These are phyloP conservation scores for Neodiprion pinetum DNA, from an alignment of 1,140 invertebrate genomes.

Conservation along the genomic window DNA sequence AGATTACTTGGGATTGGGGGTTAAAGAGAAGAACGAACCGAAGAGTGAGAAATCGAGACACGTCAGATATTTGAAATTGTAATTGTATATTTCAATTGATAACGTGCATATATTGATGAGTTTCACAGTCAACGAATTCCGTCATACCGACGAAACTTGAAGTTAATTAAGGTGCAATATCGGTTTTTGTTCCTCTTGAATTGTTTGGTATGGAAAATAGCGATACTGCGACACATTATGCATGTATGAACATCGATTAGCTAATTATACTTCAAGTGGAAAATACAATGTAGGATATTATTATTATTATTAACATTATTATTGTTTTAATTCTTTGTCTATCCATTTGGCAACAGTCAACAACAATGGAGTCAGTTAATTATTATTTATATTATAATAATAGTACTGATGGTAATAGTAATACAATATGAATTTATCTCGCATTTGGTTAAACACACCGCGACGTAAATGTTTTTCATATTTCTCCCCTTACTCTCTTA, in stretches of 20 bases:
- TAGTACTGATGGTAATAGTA: slow-evolving; percentile 39
- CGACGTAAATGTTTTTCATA: no score
- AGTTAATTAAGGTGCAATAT: slow-evolving; percentile 16
- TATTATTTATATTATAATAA: slow-evolving; percentile 51
- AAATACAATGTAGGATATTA: slow-evolving; percentile 45
- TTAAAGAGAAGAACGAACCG: not conserved
- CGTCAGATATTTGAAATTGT: slow-evolving; percentile 37
- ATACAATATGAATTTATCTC: not conserved
- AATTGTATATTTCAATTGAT: slow-evolving; percentile 51
- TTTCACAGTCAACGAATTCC: slow-evolving; percentile 47
- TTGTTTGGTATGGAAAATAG: not conserved
- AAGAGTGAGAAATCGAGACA: not conserved
- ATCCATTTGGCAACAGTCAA: slow-evolving; percentile 58
- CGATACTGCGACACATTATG: slow-evolving; percentile 1
- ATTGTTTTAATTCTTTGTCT: slow-evolving; percentile 35
- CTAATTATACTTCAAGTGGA: slow-evolving; percentile 40
- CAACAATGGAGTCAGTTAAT: slow-evolving; percentile 7
- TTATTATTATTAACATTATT: slow-evolving; percentile 28
- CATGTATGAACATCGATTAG: not conserved
- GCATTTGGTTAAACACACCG: no score
- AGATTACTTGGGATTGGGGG: not conserved
- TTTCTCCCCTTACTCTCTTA: no score
- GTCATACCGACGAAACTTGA: slow-evolving; percentile 35
- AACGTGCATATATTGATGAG: slow-evolving; percentile 47
- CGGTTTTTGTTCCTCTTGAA: slow-evolving; percentile 19